phyloP scores from a whole-genome alignment of 2,797 vertebrate species.

The Smutsia temminckii region DNA sequence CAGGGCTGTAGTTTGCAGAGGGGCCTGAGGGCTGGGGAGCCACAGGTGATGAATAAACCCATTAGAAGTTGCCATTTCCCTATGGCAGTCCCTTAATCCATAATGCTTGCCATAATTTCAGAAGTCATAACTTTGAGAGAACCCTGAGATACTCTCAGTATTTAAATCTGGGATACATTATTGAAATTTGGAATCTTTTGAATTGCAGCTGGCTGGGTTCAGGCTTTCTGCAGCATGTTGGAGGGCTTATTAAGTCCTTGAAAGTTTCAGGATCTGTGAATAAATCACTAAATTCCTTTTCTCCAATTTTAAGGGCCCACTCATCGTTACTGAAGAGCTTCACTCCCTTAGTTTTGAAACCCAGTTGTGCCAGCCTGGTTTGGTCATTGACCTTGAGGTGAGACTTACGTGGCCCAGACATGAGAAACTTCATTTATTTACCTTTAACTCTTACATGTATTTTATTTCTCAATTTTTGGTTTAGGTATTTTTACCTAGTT shows the following conservation, averaged over 20 bases:
- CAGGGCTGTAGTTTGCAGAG: accelerated
- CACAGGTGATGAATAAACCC: background rate
- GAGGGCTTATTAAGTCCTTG: background rate
- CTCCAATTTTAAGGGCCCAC: slow-evolving; percentile 83
- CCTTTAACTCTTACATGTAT: background rate
- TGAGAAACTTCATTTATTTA: background rate
- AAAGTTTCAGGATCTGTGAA: background rate
- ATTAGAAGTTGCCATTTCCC: background rate
- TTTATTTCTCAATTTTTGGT: slow-evolving; percentile 1
- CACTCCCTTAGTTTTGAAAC: slow-evolving; percentile 94
- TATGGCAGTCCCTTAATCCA: background rate
- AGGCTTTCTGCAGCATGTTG: background rate
- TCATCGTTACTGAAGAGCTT: slow-evolving; percentile 94
- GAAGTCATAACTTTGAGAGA: background rate
- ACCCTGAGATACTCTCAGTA: background rate
- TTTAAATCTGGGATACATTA: background rate
- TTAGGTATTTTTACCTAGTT: background rate
- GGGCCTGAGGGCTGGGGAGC: background rate
- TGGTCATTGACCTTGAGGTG: slow-evolving; percentile 94
- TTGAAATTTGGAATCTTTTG: background rate
- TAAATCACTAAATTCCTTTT: background rate
- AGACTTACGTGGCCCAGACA: background rate
- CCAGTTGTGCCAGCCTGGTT: slow-evolving; percentile 91
- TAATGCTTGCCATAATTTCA: background rate
- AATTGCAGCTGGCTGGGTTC: background rate